A percentile compares a stretch with the other conserved stretches of the same genome.
Evolutionary conservation across 1,140 invertebrate genomes (phyloP).

Genomic region (Zaprionus lachaisei): DNA sequence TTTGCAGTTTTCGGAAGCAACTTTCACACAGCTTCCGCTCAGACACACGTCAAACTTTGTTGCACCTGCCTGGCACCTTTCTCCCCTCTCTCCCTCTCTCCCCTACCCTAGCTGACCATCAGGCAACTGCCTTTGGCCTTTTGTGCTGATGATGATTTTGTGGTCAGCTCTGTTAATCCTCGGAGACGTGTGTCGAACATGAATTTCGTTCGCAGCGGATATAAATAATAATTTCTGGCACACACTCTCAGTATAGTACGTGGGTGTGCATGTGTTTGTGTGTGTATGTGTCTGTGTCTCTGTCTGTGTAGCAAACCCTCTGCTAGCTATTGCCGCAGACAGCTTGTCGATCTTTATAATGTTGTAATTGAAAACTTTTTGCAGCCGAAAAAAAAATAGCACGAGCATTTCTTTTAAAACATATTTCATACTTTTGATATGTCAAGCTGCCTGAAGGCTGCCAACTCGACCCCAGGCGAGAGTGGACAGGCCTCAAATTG

Average conservation of each 20-base stretch:
- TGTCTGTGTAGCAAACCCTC: constrained; percentile 35
- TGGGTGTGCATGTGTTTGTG: constrained; percentile 16
- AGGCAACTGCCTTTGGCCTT: constrained; percentile 47
- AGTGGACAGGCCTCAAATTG: constrained; percentile 55
- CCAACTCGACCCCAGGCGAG: constrained; percentile 37
- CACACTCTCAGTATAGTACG: constrained; percentile 14
- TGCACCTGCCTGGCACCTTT: constrained; percentile 25
- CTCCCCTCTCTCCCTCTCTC: background rate
- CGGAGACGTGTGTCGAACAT: constrained; percentile 84
- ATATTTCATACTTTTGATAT: constrained; percentile 80
- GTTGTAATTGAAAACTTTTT: constrained; percentile 84
- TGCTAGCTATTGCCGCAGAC: constrained; percentile 77
- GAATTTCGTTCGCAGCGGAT: constrained; percentile 78
- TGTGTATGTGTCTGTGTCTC: constrained; percentile 33
- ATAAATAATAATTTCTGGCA: constrained; percentile 83
- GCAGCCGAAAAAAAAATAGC: constrained; percentile 23
- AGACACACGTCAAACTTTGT: constrained; percentile 45
- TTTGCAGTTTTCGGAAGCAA: constrained; percentile 36
- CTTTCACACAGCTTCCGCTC: constrained; percentile 42
- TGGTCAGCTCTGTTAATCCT: constrained; percentile 84
- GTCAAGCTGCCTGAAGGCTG: constrained; percentile 76
- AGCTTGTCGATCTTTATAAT: constrained; percentile 84
- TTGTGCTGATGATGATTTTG: constrained; percentile 82
- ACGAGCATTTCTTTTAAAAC: constrained; percentile 74
- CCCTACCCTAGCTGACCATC: constrained; percentile 27